Evolutionary conservation across 2,797 vertebrate genomes (phyloP), one percentile per base, ranked within the genome.

Genomic region (Taeniopygia guttata): DNA sequence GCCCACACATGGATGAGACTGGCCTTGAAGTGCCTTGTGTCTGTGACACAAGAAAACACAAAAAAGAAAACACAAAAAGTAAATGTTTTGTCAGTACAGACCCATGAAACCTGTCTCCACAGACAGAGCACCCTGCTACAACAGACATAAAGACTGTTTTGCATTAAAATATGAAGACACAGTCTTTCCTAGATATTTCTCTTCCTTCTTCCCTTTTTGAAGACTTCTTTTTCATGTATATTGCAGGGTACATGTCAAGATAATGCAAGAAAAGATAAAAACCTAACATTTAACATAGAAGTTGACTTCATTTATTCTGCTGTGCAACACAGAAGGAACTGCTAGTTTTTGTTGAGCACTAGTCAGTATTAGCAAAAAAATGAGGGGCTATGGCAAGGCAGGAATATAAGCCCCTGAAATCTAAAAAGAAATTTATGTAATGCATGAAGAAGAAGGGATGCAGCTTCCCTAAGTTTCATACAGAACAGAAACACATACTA

Each of bases 1-100:
- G 42, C 7, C 4, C 7, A 4, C 48, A 63, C 13, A 43, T 0
- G 0, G n/a, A 34, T 16, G 36, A 54, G 29, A 36, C 3, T 15
- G n/a, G 30, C 49, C 86, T 51, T 27, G 9, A 75, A 59, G 29
- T 19, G 42, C 43, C 54, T 74, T 5, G 1, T 32, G 16, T 10
- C 51, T 17, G 3, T 7, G n/a, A 79, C 34, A 60, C n/a, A n/a
- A n/a, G n/a, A n/a, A n/a, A 38, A 43, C 22, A 64, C 49, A 68
- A 21, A 68, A 21, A 59, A 66, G 29, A 62, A 69, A 72, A 38
- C 32, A 63, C 16, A 59, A 40, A 84, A 77, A 60, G 25, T 13
- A 54, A n/a, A 45, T 29, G 19, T 30, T 82, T 46, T 79, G 48
- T 63, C 42, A 45, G 20, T 5, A 70, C 13, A 74, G 7, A 38